Evolutionary conservation across 2,888 invertebrate species (phyloP).

Genomic region (Pseudococcus jackbeardsleyi): DNA sequence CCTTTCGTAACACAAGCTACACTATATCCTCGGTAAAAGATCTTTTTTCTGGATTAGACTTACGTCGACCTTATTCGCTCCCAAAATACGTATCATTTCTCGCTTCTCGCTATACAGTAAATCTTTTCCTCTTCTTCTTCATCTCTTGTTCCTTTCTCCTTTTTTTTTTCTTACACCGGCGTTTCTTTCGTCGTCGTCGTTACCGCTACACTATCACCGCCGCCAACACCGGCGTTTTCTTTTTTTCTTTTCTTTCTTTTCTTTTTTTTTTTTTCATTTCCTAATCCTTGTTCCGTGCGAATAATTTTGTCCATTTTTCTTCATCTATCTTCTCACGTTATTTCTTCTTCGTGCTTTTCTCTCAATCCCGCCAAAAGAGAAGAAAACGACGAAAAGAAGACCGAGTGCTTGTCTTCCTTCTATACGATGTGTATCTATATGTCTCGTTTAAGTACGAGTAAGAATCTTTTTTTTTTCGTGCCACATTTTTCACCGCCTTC

Average conservation of each 20-base stretch:
- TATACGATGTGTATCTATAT: not conserved
- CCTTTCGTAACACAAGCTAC: not conserved
- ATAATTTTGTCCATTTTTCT: constrained; percentile 61
- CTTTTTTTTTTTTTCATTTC: constrained; percentile 14
- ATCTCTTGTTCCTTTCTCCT: not conserved
- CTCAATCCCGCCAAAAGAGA: not conserved
- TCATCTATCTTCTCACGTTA: constrained; percentile 40
- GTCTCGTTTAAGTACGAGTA: constrained; percentile 1
- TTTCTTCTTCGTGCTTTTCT: not conserved
- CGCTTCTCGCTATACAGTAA: constrained; percentile 47
- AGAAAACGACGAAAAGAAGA: not conserved
- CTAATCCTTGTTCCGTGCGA: constrained; percentile 51
- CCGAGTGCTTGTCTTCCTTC: not conserved
- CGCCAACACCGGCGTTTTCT: not conserved
- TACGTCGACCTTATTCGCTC: constrained; percentile 61
- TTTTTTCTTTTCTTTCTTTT: not conserved
- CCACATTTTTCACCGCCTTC: not conserved
- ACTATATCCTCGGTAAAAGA: constrained; percentile 17
- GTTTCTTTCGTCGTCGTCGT: constrained; percentile 1
- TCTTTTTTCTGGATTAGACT: constrained; percentile 62
- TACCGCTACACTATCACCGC: not conserved
- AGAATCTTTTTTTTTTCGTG: not conserved
- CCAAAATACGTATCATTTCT: constrained; percentile 60
- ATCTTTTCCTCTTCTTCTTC: constrained; percentile 44
- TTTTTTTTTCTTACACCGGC: constrained; percentile 6